phyloP scores from a whole-genome alignment of 2,888 invertebrate genomes.

The Scaptomyza tumidula region DNA sequence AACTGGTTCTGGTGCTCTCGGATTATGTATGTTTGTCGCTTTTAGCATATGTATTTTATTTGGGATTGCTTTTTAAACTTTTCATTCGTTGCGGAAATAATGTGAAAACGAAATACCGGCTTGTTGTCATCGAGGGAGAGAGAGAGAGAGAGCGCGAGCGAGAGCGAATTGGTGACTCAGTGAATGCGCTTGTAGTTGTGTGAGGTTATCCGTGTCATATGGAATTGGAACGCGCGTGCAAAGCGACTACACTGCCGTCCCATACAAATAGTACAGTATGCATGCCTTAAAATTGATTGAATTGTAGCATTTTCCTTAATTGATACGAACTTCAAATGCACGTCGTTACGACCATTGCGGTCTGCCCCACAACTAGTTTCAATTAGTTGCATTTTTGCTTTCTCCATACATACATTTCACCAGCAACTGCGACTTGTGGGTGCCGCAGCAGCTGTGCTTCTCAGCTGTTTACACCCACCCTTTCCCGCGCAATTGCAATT shows the following conservation, averaged over 20 bases:
- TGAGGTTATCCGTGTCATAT: constrained; percentile 71
- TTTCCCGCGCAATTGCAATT: constrained; percentile 63
- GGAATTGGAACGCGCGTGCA: constrained; percentile 74
- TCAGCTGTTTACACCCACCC: constrained; percentile 61
- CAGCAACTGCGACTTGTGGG: constrained; percentile 39
- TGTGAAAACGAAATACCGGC: constrained; percentile 72
- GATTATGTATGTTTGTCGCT: constrained; percentile 20
- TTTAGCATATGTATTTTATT: constrained; percentile 50
- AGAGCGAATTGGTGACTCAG: constrained; percentile 66
- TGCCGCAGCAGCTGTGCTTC: constrained; percentile 50
- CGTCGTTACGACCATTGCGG: constrained; percentile 38
- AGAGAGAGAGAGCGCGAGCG: constrained; percentile 15
- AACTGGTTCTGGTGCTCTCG: constrained; percentile 64
- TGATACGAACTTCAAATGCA: constrained; percentile 82
- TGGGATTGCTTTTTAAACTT: constrained; percentile 55
- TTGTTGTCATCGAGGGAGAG: constrained; percentile 65
- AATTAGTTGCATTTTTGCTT: constrained; percentile 65
- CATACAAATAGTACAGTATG: constrained; percentile 18
- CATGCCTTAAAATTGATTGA: constrained; percentile 59
- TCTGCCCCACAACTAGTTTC: constrained; percentile 56
- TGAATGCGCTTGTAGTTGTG: constrained; percentile 70
- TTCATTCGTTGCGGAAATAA: constrained; percentile 71
- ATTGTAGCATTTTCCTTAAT: constrained; percentile 77
- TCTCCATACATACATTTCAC: constrained; percentile 57
- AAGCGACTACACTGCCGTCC: constrained; percentile 58